These are phyloP conservation scores for Caenorhabditis sp. DNA, from an alignment of 2,888 invertebrate species.

Conservation along the genomic window DNA sequence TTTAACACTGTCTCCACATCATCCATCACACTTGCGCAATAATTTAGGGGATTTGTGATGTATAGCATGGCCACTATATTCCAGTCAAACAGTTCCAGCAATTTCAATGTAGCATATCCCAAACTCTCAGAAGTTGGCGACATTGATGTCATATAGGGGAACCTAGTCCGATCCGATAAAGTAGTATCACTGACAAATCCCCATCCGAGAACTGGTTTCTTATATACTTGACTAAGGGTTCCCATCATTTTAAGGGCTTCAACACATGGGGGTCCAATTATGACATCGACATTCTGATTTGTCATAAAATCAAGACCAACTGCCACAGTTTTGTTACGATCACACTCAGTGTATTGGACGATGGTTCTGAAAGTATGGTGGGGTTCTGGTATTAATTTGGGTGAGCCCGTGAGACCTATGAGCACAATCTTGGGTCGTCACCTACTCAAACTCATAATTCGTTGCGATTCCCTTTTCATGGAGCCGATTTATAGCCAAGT, in stretches of 20 bases:
- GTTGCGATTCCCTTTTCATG: constrained; percentile 4
- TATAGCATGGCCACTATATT: constrained; percentile 32
- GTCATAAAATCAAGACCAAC: constrained; percentile 48
- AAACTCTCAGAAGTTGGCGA: constrained; percentile 21
- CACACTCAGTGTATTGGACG: constrained; percentile 46
- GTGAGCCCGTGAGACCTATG: not conserved
- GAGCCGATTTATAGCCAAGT: constrained; percentile 20
- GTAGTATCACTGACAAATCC: constrained; percentile 37
- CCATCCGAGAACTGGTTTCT: constrained; percentile 39
- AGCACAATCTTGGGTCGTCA: not conserved
- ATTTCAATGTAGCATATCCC: constrained; percentile 22
- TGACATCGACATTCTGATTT: constrained; percentile 47
- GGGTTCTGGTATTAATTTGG: too few relatives aligned
- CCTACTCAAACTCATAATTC: constrained; percentile 34
- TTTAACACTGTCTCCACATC: constrained; percentile 34
- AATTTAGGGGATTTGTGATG: constrained; percentile 19
- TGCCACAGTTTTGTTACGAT: constrained; percentile 19
- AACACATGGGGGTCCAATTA: constrained; percentile 58
- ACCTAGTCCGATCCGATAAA: constrained; percentile 24
- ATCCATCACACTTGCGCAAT: constrained; percentile 29
- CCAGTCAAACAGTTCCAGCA: constrained; percentile 33
- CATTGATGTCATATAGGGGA: constrained; percentile 32
- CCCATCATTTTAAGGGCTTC: constrained; percentile 35
- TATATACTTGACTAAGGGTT: constrained; percentile 26
- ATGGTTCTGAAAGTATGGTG: constrained; percentile 19